Evolutionary conservation across 2,113 vertebrate species (phyloP), one percentile per base, ranked within the genome.

Genomic region (Chaetops frenatus): DNA sequence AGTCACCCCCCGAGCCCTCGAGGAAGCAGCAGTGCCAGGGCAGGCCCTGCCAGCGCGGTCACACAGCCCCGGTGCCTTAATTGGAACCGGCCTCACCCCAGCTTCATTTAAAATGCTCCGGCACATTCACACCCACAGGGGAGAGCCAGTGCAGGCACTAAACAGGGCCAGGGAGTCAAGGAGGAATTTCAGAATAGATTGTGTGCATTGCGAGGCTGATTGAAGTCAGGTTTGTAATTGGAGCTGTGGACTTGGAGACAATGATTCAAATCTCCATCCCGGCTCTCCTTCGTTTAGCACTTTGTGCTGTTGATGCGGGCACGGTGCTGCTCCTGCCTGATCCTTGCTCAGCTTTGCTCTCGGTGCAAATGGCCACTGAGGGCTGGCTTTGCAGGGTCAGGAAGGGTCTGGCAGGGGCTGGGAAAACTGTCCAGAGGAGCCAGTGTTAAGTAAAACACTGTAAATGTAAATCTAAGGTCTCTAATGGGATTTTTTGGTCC

Each of bases 311-410:
- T 65, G 74, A 12, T 35, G 74, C 35, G 53, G 48, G 53, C 40
- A 10, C 0, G 1, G 23, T 3, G 33, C 51, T 81, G 27, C 58
- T 54, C 31, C 12, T 2, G 53, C 48, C 50, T 13, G 8, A 20
- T 44, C 35, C 60, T 35, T 5, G 31, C 47, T 51, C 25, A 19
- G 45, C 64, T 47, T 25, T 0, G 0, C 15, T 33, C 64, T 65
- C 2, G 0, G 3, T 21, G 44, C 45, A 51, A 79, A 15, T 2
- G 54, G 44, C 33, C 29, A 33, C 53, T 0, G 2, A 50, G 45
- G 42, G 15, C 73, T 62, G 61, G 15, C 44, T n/a, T 76, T 14
- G 45, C 27, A 69, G 76, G 47, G 42, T 29, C 74, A 64, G 45
- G 50, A 53, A 36, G 53, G 15, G 28, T 6, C 51, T 45, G 67